These are phyloP conservation scores for Habroteleia sp. DNA, from an alignment of 2,888 invertebrate genomes.

Conservation along the genomic window DNA sequence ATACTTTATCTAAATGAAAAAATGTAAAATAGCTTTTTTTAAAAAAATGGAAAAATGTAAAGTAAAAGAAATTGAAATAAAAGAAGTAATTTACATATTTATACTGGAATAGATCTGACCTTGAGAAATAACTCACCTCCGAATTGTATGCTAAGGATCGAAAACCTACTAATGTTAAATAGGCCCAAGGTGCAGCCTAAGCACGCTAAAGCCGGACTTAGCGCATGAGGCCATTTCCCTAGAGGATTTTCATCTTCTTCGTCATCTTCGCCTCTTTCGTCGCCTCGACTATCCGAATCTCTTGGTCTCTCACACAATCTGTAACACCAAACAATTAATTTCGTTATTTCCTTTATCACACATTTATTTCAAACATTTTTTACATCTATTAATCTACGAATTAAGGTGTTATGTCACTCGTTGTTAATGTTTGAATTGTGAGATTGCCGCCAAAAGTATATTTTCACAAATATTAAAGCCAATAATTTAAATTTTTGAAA, in stretches of 20 bases:
- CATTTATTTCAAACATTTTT: background rate
- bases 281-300: slow-evolving; percentile 77
- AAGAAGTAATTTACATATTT: slow-evolving; percentile 41
- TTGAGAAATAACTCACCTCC: slow-evolving; percentile 90
- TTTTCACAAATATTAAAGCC: no score
- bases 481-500: no score
- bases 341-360: background rate
- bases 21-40: no score
- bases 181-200: slow-evolving; percentile 93
- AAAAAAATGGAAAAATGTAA: no score
- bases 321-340: slow-evolving; percentile 61
- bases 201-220: slow-evolving; percentile 91
- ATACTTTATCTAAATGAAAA: no score
- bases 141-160: slow-evolving; percentile 92
- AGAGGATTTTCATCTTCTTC: slow-evolving; percentile 82
- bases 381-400: background rate
- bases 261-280: slow-evolving; percentile 76
- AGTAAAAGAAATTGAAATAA: no score
- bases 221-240: slow-evolving; percentile 86
- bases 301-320: slow-evolving; percentile 83
- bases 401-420: no score
- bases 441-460: no score
- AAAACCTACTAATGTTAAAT: slow-evolving; percentile 93
- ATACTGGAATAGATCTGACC: no score
- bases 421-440: no score